Base-by-base conservation (phyloP, 2,888 invertebrate genomes). In the Schrankia costaestrigalis region DNA sequence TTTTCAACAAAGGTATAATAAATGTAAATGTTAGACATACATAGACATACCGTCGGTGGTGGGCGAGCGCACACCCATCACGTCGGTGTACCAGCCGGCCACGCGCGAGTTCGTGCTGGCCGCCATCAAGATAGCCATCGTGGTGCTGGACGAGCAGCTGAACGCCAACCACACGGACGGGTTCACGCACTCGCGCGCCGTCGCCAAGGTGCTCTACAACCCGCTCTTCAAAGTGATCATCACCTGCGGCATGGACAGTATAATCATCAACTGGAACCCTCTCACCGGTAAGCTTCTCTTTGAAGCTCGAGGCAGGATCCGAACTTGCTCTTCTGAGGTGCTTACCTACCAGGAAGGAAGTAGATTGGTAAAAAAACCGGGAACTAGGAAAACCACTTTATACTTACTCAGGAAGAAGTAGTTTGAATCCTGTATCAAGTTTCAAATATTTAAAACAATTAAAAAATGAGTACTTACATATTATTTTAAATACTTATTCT, bases 221-320 rank as follows among this genome's bases (percentile, higher is more conserved):
- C 90, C 91, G 9, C 86, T 95, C 1, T 95, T 93, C 60, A 90
- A 93, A 65, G 89, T 91, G 45, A 87, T 96, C 45, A 90, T 96
- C 35, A 93, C 94, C 0, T 94, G 93, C 31, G 94, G 95, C 34
- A 80, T 92, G 69, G 95, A 94, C 64, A 95, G 95, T 46, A 92
- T 91, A 45, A 94, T 96, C 38, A 93, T 94, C 52, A 92, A 93
- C 12, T 96, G 96, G 96, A 92, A 95, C 71, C 92, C 94, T 0
- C 89, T 91, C 75, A 91, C 89, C 26, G 94, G 92, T 59, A 39
- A 37, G 35, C n/a, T n/a, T 13, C 12, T 2, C 6, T n/a, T 5
- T 17, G 7, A 4, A 17, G 17, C 4, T 17, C 4, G 4, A 17
- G 17, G 4, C 17, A 5, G 17, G 7, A 5, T 7, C 17, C 4